Base-by-base conservation (phyloP, 2,888 invertebrate species). In the Hemithea aestivaria region DNA sequence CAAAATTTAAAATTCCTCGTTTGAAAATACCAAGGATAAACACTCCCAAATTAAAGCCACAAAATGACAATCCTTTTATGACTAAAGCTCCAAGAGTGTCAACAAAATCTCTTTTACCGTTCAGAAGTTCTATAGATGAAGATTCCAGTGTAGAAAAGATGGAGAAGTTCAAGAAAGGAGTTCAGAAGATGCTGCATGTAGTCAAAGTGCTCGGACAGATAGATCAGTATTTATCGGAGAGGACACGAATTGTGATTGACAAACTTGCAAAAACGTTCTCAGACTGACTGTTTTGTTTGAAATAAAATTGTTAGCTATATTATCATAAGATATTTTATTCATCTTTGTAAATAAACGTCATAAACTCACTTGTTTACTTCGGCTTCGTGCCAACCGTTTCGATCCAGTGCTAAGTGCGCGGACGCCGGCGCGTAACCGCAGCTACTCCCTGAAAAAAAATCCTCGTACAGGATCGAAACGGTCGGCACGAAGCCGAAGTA, bases 181-280 rank as follows among this genome's bases (percentile, higher is more conserved):
- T 87, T 0, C 77, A 82, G 51, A 84, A 82, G 53, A 70, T 87
- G 77, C 46, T 85, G 2, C 75, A 80, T 23, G 67, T 83, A 1
- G 84, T 85, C 1, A 85, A 81, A 56, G 78, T 85, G 8, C 51
- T 87, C 11, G 78, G 82, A 0, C 74, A 81, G 52, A 72, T 87
- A 12, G 85, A 85, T 26, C 73, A 76, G 40, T 87, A 85, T 40
- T 26, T 87, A 22, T 81, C 87, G 1, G 83, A 85, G 25, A 65
- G 87, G 42, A 78, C 77, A 6, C 58, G 83, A 23, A 80, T 83
- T 33, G 58, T 87, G 10, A 66, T 85, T 6, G 85, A 87, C 24
- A 83, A 83, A 48, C 51, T 87, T 12, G 59, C 78, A 0, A 84
- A 77, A 46, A 79, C 81, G 0, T 74, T 85, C 50, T 56, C 70